Conservation (phyloP, 2,888 invertebrate genomes). For the Clusia tigrina region DNA sequence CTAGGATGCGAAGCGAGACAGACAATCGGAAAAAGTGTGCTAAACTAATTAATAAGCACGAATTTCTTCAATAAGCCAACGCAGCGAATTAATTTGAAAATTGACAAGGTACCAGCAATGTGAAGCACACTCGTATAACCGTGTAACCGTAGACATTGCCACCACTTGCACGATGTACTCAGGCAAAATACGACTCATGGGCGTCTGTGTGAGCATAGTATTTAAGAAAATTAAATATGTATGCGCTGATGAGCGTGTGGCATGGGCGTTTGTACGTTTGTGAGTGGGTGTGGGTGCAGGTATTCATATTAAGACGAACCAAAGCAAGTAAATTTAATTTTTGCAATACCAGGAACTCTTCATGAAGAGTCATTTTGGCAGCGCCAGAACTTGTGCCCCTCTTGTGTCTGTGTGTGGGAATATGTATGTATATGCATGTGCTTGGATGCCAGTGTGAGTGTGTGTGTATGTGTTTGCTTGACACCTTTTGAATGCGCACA, state of each 20-base stretch:
- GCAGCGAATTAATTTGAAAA: not conserved
- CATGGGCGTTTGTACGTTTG: not conserved
- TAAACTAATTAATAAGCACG: not conserved
- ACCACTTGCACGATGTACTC: too few relatives aligned
- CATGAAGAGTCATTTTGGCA: too few relatives aligned
- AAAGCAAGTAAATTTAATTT: conserved; percentile 4
- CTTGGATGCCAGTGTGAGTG: conserved; percentile 2
- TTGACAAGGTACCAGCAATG: not conserved
- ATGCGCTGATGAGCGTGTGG: too few relatives aligned
- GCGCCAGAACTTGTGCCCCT: not conserved
- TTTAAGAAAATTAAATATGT: not conserved
- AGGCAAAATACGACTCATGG: too few relatives aligned
- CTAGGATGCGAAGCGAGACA: too few relatives aligned
- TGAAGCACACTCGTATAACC: too few relatives aligned
- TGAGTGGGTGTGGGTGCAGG: conserved; percentile 8
- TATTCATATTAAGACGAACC: too few relatives aligned
- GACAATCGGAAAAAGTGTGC: not conserved
- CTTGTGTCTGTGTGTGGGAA: conserved; percentile 4
- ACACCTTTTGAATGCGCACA: not conserved
- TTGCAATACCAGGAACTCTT: not conserved
- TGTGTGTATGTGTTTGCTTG: conserved; percentile 9
- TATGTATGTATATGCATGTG: too few relatives aligned
- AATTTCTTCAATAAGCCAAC: not conserved
- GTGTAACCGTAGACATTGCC: too few relatives aligned
- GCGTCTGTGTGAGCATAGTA: not conserved